These are phyloP conservation scores for Podarcis cretensis DNA, from an alignment of 2,113 vertebrate genomes.

Conservation along the genomic window DNA sequence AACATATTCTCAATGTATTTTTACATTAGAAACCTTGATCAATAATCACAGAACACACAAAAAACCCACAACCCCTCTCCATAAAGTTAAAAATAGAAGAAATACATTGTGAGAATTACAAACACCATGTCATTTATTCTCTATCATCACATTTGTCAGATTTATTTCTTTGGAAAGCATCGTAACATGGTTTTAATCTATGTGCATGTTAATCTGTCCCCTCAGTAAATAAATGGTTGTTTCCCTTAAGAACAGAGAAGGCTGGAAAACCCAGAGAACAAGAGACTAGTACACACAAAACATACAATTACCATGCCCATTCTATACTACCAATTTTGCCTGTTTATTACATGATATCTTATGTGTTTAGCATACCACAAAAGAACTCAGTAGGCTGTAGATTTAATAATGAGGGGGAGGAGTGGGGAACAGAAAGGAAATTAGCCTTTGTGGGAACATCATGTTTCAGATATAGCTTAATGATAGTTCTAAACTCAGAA, in stretches of 20 bases:
- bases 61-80: background rate
- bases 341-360: conserved; percentile 70
- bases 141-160: too few relatives aligned
- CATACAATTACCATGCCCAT: conserved; percentile 63
- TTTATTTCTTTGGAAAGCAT: conserved; percentile 53
- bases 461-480: conserved; percentile 87
- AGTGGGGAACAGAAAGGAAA: conserved; percentile 66
- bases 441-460: conserved; percentile 82
- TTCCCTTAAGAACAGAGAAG: conserved; percentile 53
- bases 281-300: conserved; percentile 56
- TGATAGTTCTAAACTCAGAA: conserved; percentile 85
- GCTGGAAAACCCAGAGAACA: conserved; percentile 50
- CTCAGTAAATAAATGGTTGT: conserved; percentile 50
- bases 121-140: background rate
- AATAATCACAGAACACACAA: background rate
- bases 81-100: conserved; percentile 29
- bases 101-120: conserved; percentile 41
- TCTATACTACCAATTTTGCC: conserved; percentile 61
- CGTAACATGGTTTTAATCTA: conserved; percentile 57
- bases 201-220: conserved; percentile 59
- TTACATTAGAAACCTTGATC: conserved; percentile 6
- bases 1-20: background rate
- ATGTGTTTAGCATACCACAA: conserved; percentile 70
- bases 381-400: conserved; percentile 78
- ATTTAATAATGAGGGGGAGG: conserved; percentile 70